Conservation (phyloP, 2,888 invertebrate genomes). For the Euplagia quadripunctaria region DNA sequence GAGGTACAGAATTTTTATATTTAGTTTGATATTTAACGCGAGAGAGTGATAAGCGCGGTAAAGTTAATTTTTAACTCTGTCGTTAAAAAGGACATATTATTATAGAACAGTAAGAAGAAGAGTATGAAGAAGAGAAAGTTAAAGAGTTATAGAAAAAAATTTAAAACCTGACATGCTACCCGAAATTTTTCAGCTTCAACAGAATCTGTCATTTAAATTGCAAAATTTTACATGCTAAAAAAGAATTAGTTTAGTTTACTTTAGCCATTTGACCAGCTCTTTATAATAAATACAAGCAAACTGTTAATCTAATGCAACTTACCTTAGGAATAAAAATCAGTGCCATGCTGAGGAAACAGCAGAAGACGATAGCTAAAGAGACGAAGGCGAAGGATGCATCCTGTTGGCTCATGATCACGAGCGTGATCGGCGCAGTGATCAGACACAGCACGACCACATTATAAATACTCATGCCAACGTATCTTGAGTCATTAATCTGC, state of each 20-base stretch:
- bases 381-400: constrained; percentile 99
- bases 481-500: constrained; percentile 99
- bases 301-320: constrained; percentile 39
- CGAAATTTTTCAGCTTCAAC: too few relatives aligned
- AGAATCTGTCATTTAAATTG: too few relatives aligned
- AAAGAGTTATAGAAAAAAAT: too few relatives aligned
- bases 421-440: constrained; percentile 98
- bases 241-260: too few relatives aligned
- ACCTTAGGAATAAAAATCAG: constrained; percentile 99
- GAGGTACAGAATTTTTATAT: too few relatives aligned
- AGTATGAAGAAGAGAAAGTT: too few relatives aligned
- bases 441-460: constrained; percentile 99
- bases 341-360: constrained; percentile 99
- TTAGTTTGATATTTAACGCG: too few relatives aligned
- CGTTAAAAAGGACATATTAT: too few relatives aligned
- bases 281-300: neutral
- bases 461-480: constrained; percentile 99
- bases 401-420: constrained; percentile 99
- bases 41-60: too few relatives aligned
- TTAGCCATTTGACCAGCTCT: neutral
- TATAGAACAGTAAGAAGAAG: too few relatives aligned
- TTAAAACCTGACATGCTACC: too few relatives aligned
- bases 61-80: too few relatives aligned
- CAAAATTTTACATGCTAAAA: neutral
- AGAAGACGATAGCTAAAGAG: constrained; percentile 98